Base-by-base conservation (phyloP, 2,113 vertebrate genomes). In the Cyanoramphus novaezelandiae region DNA sequence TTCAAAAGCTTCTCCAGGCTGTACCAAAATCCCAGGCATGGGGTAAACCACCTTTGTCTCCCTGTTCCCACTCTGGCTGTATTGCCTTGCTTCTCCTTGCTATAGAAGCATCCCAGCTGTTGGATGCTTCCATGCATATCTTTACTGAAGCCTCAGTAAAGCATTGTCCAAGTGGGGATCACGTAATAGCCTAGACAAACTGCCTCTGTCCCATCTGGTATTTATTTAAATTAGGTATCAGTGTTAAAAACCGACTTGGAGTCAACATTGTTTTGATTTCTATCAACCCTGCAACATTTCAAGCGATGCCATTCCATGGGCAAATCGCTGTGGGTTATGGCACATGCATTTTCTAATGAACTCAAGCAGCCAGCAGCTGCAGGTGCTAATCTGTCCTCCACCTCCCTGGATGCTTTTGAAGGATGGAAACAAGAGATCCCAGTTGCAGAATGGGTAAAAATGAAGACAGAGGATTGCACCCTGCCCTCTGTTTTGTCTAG, bases 221-320 rank as follows among this genome's bases (percentile, higher is more conserved):
- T 69, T 79, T 72, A 72, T 70, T 88, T 67, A 74, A 83, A 93
- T 57, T 23, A 69, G 39, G 11, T 27, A 57, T 43, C 46, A 17
- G 20, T 23, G 24, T 44, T 87, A 50, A 64, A 84, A 82, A 4
- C 47, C 65, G 74, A 47, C 33, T 84, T 25, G 13, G 59, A 92
- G 50, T 39, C 87, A 93, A 55, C 41, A 29, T 18, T 27, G 52
- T 43, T 57, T 55, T 39, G 53, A 57, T 76, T 91, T 72, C 70
- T 37, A 72, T 52, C 17, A 21, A 33, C 52, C 71, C 35, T 25
- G 25, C 53, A 14, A 29, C 0, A 0, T 33, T 63, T 33, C 49
- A 52, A 64, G 28, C 0, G 2, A 39, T 28, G 35, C 33, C 20
- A 63, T 0, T 29, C 46, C 64, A 9, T 0, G 37, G 49, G 25